Evolutionary conservation across 2,888 invertebrate species (phyloP), one percentile per base, ranked within the genome.

Genomic region (Idaea straminata): DNA sequence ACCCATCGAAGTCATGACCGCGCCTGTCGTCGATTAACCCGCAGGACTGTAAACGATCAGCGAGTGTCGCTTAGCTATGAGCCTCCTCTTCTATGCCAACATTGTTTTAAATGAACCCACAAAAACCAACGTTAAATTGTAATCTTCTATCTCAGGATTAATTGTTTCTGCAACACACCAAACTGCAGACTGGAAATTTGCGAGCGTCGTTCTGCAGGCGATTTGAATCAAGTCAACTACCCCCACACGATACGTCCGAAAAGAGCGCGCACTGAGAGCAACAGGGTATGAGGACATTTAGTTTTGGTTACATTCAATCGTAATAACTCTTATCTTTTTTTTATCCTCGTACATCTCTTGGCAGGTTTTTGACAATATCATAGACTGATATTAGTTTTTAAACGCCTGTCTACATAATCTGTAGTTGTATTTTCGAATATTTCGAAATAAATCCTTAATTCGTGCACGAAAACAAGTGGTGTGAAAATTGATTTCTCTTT

Each of bases 191-290:
- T 75, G 0, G 71, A 72, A 3, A 58, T 81, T 2, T 69, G 63
- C 5, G 83, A 81, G 59, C 76, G 81, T 62, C 77, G 76, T 4
- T 87, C 87, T 0, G 83, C 83, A 0, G 88, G 87, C 0, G 89
- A 89, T 65, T 75, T 89, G 3, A 69, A 64, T 1, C 63, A 75
- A 0, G 68, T 68, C 0, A 64, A 78, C 4, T 66, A 59, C 5
- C 35, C 70, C 5, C 72, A 72, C 16, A 47, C 47, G 47, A 25
- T 72, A 10, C 77, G 79, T 57, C 67, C 71, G 10, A 85, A 79
- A 61, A 78, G 81, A 25, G 66, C 72, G 1, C 81, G 80, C 25
- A 66, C 69, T 6, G 87, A 88, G 6, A 80, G 62, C 59, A 83
- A 83, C 65, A 82, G 83, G 79, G 90, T 90, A 69, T 67, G 78